Evolutionary conservation across 2,113 vertebrate species (phyloP), one percentile per base, ranked within the genome.

Genomic region (Delphinus delphis): DNA sequence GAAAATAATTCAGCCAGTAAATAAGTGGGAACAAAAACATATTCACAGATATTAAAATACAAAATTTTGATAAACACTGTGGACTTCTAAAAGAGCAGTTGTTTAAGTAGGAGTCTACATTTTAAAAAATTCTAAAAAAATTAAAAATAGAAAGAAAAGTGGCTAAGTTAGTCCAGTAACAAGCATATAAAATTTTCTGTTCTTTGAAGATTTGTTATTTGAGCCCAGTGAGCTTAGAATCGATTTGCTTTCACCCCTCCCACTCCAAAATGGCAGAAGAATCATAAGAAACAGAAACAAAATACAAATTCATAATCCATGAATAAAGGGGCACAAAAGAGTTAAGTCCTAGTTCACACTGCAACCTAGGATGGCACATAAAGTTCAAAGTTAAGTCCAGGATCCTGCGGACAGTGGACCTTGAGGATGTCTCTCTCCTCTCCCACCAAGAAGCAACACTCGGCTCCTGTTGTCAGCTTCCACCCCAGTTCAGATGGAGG

Each of bases 51-150:
- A 28, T 25, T 67, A 92, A 88, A 53, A 81, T 65, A 80, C 4
- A n/a, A 87, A 89, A 55, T 92, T 96, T 94, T 84, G 63, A 58
- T 95, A 70, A 96, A 71, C 28, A 60, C n/a, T 74, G n/a, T 2
- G 17, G 41, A 85, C 44, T 81, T 92, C 53, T 89, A 95, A 87
- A 89, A 71, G 13, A 87, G 25, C 17, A 87, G 41, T 80, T 53
- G 10, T 90, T 95, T 91, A 94, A 86, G 53, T 33, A 73, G 25
- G 23, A 94, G 2, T 65, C 31, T 85, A 67, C 26, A 18, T 53
- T 85, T 93, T n/a, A 73, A 71, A 65, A 76, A 60, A 38, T 71
- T 38, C n/a, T 38, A 13, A 71, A 71, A 23, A 23, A 38, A 6
- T 55, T 90, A 28, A 71, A 70, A 77, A 55, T 36, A 55, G 41